Conservation (phyloP, 2,797 vertebrate genomes). For the Simalia tracyae region DNA sequence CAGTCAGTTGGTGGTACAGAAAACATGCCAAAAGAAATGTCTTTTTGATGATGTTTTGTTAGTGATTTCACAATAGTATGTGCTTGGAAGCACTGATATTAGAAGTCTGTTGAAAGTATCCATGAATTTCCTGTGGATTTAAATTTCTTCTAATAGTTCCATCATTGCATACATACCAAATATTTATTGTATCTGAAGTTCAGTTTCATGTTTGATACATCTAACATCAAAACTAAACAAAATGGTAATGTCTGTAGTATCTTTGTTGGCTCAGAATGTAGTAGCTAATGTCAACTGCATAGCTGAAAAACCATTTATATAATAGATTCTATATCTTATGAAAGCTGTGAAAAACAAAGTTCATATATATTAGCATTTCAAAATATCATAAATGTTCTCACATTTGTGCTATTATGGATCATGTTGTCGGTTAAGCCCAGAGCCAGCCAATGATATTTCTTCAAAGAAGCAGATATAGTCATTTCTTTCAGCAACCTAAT, state of each 20-base stretch:
- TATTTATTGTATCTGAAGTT: neutral
- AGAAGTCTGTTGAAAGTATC: slow-evolving; percentile 20
- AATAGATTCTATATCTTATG: neutral
- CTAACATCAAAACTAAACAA: neutral
- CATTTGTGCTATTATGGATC: neutral
- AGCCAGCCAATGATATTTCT: neutral
- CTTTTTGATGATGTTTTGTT: slow-evolving; percentile 6
- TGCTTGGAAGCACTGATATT: neutral
- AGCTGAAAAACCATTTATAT: neutral
- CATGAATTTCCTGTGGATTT: slow-evolving; percentile 5
- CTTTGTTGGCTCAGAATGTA: neutral
- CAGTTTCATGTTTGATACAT: slow-evolving; percentile 17
- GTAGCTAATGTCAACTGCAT: neutral
- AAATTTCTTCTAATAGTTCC: slow-evolving; percentile 26
- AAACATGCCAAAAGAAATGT: neutral
- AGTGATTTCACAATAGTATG: slow-evolving; percentile 20
- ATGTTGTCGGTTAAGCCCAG: neutral
- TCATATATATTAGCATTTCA: slow-evolving; percentile 12
- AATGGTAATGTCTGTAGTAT: neutral
- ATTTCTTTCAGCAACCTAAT: slow-evolving; percentile 13
- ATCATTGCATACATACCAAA: slow-evolving; percentile 17
- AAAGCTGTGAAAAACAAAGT: slow-evolving; percentile 29
- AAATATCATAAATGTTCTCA: slow-evolving; percentile 24
- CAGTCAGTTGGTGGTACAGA: neutral
- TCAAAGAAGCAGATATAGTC: neutral